These are phyloP conservation scores for Drosophila subpulchrella DNA, from an alignment of 1,140 invertebrate genomes.

Conservation along the genomic window DNA sequence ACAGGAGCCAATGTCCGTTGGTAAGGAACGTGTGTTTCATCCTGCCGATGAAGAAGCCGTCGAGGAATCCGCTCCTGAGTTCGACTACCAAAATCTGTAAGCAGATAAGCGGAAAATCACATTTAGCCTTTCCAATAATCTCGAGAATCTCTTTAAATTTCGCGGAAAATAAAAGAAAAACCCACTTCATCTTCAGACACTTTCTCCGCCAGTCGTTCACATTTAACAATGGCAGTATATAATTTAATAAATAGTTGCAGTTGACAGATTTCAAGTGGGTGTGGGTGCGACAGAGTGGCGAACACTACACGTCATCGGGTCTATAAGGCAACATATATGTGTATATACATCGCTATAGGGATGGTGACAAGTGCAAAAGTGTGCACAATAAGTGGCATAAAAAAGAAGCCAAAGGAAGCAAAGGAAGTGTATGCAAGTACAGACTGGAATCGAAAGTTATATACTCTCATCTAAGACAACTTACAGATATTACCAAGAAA, in stretches of 20 bases:
- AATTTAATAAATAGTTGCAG: slow-evolving; percentile 84
- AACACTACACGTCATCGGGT: slow-evolving; percentile 49
- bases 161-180: slow-evolving; percentile 11
- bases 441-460: background rate
- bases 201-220: slow-evolving; percentile 39
- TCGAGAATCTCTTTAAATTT: slow-evolving; percentile 49
- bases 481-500: background rate
- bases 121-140: slow-evolving; percentile 46
- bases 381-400: slow-evolving; percentile 71
- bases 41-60: slow-evolving; percentile 14
- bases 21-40: slow-evolving; percentile 45
- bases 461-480: slow-evolving; percentile 11
- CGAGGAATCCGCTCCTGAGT: slow-evolving; percentile 13
- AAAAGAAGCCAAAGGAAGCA: slow-evolving; percentile 53
- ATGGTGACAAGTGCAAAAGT: slow-evolving; percentile 69
- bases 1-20: slow-evolving; percentile 19
- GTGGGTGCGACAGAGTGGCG: slow-evolving; percentile 24
- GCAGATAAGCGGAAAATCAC: slow-evolving; percentile 62
- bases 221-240: slow-evolving; percentile 77
- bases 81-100: slow-evolving; percentile 56
- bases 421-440: background rate
- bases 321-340: slow-evolving; percentile 36
- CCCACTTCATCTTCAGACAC: background rate
- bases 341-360: slow-evolving; percentile 32
- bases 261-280: slow-evolving; percentile 81